Conservation (phyloP, 1,140 invertebrate species). For the Halictus rubicundus region DNA sequence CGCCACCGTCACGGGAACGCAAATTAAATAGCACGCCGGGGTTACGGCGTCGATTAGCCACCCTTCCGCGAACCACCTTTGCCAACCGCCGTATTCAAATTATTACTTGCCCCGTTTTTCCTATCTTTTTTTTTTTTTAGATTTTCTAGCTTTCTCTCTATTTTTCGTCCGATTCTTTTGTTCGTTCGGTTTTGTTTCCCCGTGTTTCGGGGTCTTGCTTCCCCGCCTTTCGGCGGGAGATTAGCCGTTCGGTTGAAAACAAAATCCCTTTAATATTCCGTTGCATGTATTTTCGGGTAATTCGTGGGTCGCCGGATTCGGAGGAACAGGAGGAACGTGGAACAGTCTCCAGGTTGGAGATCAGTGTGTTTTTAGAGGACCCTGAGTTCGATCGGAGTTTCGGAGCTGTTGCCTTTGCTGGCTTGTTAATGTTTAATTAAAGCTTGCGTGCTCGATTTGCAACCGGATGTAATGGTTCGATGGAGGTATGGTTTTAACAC, state of each 20-base stretch:
- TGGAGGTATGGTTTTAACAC: too few relatives aligned
- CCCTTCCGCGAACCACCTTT: not conserved
- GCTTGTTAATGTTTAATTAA: too few relatives aligned
- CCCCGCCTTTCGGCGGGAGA: not conserved
- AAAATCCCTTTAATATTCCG: not conserved
- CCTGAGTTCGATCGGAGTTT: too few relatives aligned
- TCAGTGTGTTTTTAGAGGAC: not conserved
- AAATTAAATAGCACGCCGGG: slow-evolving; percentile 68
- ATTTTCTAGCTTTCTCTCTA: not conserved
- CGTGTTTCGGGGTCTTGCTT: too few relatives aligned
- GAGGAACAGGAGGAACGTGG: too few relatives aligned
- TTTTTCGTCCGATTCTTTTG: not conserved
- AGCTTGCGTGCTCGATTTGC: too few relatives aligned
- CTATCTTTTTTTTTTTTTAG: not conserved
- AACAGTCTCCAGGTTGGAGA: not conserved
- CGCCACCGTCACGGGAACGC: slow-evolving; percentile 51
- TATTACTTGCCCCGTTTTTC: not conserved
- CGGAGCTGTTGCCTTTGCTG: too few relatives aligned
- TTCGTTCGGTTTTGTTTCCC: not conserved
- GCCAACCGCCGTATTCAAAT: not conserved
- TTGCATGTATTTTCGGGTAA: not conserved
- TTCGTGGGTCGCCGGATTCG: not conserved
- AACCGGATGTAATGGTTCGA: too few relatives aligned
- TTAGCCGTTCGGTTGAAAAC: not conserved
- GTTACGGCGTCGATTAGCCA: slow-evolving; percentile 55